Conservation (phyloP, 2,113 vertebrate genomes). For the Thryonomys swinderianus region DNA sequence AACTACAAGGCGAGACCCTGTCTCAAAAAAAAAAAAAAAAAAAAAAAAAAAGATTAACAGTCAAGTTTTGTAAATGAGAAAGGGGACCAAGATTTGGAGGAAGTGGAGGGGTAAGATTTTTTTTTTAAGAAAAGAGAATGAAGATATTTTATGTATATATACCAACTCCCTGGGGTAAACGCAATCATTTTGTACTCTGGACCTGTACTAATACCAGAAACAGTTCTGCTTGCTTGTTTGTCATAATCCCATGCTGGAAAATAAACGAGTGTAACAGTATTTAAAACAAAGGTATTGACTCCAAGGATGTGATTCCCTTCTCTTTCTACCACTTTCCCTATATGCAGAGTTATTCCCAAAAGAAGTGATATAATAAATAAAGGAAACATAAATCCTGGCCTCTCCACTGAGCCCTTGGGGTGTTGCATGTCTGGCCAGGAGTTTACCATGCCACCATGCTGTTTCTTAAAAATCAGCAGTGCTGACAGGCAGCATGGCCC, state of each 20-base stretch:
- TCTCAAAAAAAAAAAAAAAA: background rate
- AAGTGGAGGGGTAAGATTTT: too few relatives aligned
- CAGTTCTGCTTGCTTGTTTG: background rate
- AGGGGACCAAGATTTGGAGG: background rate
- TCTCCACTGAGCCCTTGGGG: background rate
- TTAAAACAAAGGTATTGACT: background rate
- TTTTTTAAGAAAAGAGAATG: background rate
- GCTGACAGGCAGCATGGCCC: background rate
- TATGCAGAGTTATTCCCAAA: background rate
- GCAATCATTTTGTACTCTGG: background rate
- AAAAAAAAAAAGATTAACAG: background rate
- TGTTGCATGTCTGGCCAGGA: background rate
- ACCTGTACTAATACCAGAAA: background rate
- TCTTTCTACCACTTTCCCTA: fast-evolving
- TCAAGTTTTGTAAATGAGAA: background rate
- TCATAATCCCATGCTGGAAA: background rate
- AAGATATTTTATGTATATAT: background rate
- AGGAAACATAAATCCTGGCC: too few relatives aligned
- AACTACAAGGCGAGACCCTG: too few relatives aligned
- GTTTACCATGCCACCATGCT: background rate
- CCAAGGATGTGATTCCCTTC: background rate
- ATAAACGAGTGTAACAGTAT: background rate
- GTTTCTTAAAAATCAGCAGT: background rate
- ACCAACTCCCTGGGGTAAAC: background rate
- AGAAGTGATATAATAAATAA: background rate